Percentiles rank a stretch among this genome's conserved stretches.
Evolutionary conservation across 2,888 invertebrate species (phyloP).

Genomic region (Melikaiella ostensackeni): DNA sequence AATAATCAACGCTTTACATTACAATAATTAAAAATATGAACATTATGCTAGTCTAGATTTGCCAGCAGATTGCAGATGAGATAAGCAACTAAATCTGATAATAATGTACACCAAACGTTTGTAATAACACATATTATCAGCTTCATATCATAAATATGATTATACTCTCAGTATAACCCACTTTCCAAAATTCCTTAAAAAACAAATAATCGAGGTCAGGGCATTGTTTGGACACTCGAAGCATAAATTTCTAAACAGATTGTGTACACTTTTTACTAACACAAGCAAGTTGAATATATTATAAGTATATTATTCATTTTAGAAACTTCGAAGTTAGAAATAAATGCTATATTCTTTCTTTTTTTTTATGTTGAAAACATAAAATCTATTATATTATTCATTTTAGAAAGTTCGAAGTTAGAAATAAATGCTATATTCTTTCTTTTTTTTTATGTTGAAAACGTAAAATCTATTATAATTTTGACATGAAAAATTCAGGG

Average conservation of each 20-base stretch:
- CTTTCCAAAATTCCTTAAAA: background rate
- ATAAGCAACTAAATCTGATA: background rate
- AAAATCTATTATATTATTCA: background rate
- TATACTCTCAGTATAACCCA: too few relatives aligned
- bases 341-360: too few relatives aligned
- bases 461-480: background rate
- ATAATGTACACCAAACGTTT: background rate
- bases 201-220: background rate
- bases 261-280: too few relatives aligned
- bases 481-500: conserved; percentile 24
- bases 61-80: background rate
- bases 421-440: too few relatives aligned
- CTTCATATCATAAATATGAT: background rate
- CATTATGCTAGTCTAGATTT: too few relatives aligned
- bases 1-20: too few relatives aligned
- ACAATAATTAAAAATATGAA: too few relatives aligned
- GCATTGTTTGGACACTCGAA: background rate
- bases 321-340: background rate
- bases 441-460: too few relatives aligned
- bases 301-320: background rate
- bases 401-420: background rate
- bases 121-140: background rate
- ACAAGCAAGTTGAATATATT: too few relatives aligned
- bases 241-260: background rate
- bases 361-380: too few relatives aligned